Percentiles rank a stretch among this genome's conserved stretches.
phyloP scores from a whole-genome alignment of 2,888 invertebrate genomes.

The Eupithecia subfuscata region DNA sequence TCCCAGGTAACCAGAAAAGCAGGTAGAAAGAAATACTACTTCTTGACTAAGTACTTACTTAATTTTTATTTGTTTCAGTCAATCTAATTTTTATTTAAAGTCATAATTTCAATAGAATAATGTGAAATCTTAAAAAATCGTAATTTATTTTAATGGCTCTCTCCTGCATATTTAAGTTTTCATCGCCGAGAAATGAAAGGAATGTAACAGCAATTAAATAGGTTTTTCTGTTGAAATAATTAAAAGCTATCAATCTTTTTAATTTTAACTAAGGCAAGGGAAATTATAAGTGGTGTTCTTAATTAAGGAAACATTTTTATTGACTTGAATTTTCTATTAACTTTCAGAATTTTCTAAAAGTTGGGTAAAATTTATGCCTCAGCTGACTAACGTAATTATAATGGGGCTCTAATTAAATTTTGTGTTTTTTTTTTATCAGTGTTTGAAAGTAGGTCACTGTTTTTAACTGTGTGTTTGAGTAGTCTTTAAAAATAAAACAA shows the following conservation, averaged over 20 bases:
- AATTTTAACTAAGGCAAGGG: constrained; percentile 26
- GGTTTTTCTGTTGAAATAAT: constrained; percentile 26
- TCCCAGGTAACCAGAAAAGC: too few species aligned
- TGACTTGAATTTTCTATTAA: constrained; percentile 15
- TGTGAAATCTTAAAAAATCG: background rate
- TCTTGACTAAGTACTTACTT: too few species aligned
- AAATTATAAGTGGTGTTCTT: constrained; percentile 28
- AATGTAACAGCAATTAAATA: constrained; percentile 22
- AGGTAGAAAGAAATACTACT: too few species aligned
- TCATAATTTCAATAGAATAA: background rate
- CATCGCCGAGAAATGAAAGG: constrained; percentile 12
- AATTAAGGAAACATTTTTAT: constrained; percentile 28
- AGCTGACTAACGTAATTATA: constrained; percentile 2
- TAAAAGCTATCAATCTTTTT: constrained; percentile 32
- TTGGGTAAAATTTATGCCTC: constrained; percentile 5
- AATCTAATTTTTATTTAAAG: background rate
- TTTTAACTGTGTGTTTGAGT: background rate
- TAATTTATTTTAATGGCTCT: background rate
- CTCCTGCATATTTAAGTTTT: constrained; percentile 1
- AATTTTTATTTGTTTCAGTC: too few species aligned
- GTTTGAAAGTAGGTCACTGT: background rate
- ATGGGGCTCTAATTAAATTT: constrained; percentile 7
- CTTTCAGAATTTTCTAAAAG: background rate
- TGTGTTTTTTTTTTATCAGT: constrained; percentile 3
- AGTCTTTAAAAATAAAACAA: background rate